These are phyloP conservation scores for Acanthaster planci DNA, from an alignment of 35 echinoderm and acorn worm genomes.

Conservation along the genomic window DNA sequence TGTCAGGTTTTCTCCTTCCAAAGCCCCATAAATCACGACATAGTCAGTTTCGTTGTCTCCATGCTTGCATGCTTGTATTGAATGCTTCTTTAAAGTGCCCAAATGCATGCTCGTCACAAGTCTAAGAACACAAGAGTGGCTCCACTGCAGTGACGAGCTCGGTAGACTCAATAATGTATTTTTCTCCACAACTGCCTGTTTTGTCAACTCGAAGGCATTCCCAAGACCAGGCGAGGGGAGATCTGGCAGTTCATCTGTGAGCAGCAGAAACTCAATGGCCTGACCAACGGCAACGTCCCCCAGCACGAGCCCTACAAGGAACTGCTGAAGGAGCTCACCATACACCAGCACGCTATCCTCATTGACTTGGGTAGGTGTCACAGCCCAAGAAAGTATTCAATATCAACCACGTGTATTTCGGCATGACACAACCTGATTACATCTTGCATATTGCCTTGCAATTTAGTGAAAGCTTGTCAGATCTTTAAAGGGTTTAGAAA, in stretches of 20 bases:
- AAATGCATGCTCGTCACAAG: too few species aligned
- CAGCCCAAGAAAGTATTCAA: too few species aligned
- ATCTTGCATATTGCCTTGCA: neutral
- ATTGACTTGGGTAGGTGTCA: constrained; percentile 86
- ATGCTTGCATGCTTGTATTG: too few species aligned
- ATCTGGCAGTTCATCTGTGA: constrained; percentile 80
- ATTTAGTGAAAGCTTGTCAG: too few species aligned
- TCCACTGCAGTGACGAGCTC: too few species aligned
- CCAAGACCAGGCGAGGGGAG: constrained; percentile 69
- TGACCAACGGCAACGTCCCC: constrained; percentile 27
- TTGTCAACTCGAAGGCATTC: constrained; percentile 60
- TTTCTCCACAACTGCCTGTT: neutral
- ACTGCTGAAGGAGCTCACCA: constrained; percentile 88
- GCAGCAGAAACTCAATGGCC: constrained; percentile 56
- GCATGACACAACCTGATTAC: neutral
- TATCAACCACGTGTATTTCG: neutral
- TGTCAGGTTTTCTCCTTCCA: too few species aligned
- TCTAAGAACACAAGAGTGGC: too few species aligned
- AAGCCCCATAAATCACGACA: too few species aligned
- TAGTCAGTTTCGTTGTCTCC: too few species aligned
- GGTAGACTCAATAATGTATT: too few species aligned
- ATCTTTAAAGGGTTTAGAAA: too few species aligned
- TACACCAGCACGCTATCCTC: constrained; percentile 97
- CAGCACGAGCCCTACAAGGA: constrained; percentile 73
- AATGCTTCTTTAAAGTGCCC: too few species aligned